Percentiles rank a stretch among this genome's conserved stretches.
These are phyloP conservation scores for Yponomeuta malinellus DNA, from an alignment of 2,888 invertebrate genomes.

Conservation along the genomic window DNA sequence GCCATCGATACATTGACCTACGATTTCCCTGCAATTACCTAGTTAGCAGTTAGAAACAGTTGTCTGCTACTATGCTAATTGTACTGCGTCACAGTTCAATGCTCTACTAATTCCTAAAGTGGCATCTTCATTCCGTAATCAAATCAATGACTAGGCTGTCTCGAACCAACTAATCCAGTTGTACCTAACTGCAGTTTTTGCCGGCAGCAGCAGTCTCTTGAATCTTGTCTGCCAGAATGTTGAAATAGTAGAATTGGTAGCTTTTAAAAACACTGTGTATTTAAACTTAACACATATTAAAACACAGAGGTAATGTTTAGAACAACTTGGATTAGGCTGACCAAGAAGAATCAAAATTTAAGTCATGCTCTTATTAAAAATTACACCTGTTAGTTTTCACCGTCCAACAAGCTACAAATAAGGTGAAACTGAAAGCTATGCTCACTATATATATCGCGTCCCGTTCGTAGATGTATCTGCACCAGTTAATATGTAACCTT, in stretches of 20 bases:
- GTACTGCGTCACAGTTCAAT: conserved; percentile 56
- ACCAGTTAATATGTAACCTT: conserved; percentile 14
- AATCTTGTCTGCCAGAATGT: too few relatives aligned
- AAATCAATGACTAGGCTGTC: conserved; percentile 1
- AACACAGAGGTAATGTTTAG: too few relatives aligned
- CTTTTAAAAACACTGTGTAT: too few relatives aligned
- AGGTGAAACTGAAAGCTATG: conserved; percentile 7
- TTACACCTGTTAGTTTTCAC: not conserved
- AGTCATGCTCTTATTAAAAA: too few relatives aligned
- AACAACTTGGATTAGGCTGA: too few relatives aligned
- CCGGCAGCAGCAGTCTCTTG: too few relatives aligned
- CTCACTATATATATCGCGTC: not conserved
- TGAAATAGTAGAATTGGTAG: too few relatives aligned
- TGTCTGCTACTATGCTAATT: conserved; percentile 39
- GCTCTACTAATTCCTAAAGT: conserved; percentile 44
- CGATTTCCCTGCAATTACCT: conserved; percentile 37
- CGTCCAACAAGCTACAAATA: not conserved
- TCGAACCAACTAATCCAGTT: not conserved
- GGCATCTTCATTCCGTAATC: conserved; percentile 8
- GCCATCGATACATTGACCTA: conserved; percentile 17
- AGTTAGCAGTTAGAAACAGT: conserved; percentile 35
- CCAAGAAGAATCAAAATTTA: too few relatives aligned
- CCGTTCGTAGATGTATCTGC: conserved; percentile 5
- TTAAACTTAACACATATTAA: too few relatives aligned
- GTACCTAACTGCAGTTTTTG: not conserved